Evolutionary conservation across 2,113 vertebrate genomes (phyloP).

Genomic region (Toxotes chatareus): DNA sequence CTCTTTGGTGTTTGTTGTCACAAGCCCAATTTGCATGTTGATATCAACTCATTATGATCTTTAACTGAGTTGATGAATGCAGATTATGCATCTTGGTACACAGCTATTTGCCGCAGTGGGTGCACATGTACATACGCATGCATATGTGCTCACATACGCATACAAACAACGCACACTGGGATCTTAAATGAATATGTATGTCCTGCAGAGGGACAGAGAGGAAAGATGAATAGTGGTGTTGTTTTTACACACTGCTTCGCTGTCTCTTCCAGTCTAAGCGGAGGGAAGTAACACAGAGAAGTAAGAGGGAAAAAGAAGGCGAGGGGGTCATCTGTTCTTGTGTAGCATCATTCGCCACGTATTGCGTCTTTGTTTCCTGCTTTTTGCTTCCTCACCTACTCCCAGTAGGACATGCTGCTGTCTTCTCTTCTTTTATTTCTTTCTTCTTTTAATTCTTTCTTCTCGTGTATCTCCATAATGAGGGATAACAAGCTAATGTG

Average conservation of each 20-base stretch:
- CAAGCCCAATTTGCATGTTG: constrained; percentile 69
- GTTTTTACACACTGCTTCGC: constrained; percentile 20
- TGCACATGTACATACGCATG: constrained; percentile 47
- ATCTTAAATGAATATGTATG: constrained; percentile 72
- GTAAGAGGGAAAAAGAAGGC: constrained; percentile 31
- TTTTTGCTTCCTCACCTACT: constrained; percentile 32
- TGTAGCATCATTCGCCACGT: constrained; percentile 31
- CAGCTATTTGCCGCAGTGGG: constrained; percentile 34
- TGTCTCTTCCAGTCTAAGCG: constrained; percentile 32
- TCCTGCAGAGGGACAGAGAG: constrained; percentile 53
- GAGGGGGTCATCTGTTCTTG: constrained; percentile 49
- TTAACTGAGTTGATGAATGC: constrained; percentile 69
- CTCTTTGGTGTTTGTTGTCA: constrained; percentile 64
- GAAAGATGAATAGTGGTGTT: constrained; percentile 47
- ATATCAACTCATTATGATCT: constrained; percentile 71
- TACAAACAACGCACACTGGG: constrained; percentile 34
- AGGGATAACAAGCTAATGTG: constrained; percentile 52
- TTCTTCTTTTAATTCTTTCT: constrained; percentile 28
- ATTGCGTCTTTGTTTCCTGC: constrained; percentile 38
- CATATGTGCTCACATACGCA: constrained; percentile 11
- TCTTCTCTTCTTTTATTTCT: constrained; percentile 25
- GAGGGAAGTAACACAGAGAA: constrained; percentile 11
- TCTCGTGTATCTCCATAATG: constrained; percentile 36
- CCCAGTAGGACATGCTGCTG: constrained; percentile 38
- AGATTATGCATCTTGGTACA: constrained; percentile 62